Evolutionary conservation across 2,113 vertebrate genomes (phyloP).

Genomic region (Trogon surrucura): DNA sequence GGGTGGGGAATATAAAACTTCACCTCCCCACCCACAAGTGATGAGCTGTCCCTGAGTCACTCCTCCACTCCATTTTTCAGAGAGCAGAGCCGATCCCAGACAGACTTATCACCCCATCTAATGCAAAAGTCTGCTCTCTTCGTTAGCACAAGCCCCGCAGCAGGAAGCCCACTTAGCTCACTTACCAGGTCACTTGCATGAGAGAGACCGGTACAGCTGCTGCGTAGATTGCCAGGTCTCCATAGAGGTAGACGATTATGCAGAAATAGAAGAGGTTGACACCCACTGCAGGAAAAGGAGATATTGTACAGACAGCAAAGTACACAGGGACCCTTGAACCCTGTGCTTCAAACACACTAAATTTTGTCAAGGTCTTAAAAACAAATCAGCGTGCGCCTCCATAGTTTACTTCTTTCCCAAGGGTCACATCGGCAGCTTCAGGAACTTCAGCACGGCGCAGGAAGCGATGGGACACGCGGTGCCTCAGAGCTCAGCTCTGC

Average conservation of each 20-base stretch:
- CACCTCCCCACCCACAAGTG: background rate
- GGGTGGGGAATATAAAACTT: background rate
- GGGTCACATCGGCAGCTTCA: background rate
- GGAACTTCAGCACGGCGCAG: background rate
- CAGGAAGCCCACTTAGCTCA: constrained; percentile 66
- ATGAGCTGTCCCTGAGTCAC: background rate
- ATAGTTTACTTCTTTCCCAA: background rate
- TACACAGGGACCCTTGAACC: background rate
- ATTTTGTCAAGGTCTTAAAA: background rate
- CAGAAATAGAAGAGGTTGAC: constrained; percentile 99
- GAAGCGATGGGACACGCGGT: fast-evolving
- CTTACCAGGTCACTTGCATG: constrained; percentile 97
- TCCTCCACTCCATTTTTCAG: background rate
- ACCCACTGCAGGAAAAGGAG: constrained; percentile 83
- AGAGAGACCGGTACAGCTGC: constrained; percentile 95
- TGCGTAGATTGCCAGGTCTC: constrained; percentile 97
- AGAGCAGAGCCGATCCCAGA: background rate
- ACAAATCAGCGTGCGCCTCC: background rate
- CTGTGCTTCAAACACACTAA: background rate
- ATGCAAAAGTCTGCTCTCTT: background rate
- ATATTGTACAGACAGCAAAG: background rate
- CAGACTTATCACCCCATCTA: background rate
- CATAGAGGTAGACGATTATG: constrained; percentile 96
- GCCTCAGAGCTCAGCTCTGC: background rate
- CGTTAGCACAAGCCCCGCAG: background rate